These are phyloP conservation scores for Arizona elegans DNA, from an alignment of 2,113 vertebrate genomes.

Conservation along the genomic window DNA sequence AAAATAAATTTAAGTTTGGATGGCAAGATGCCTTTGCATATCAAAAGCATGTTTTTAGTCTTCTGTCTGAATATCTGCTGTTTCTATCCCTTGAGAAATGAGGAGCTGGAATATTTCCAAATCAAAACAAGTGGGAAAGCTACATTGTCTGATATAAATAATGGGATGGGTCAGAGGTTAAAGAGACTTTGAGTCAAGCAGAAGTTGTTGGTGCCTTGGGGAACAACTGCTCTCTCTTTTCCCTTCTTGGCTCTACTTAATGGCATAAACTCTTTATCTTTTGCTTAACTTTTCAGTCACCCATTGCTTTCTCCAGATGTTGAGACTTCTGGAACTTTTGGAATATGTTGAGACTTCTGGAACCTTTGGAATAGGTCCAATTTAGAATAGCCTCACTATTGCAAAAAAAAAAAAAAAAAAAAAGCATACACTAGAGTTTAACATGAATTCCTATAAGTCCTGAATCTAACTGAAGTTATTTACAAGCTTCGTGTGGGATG, in stretches of 20 bases:
- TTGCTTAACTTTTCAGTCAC: conserved; percentile 7
- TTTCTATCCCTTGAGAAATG: conserved; percentile 11
- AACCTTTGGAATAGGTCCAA: background rate
- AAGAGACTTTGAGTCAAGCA: conserved; percentile 15
- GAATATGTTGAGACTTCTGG: background rate
- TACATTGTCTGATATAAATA: conserved; percentile 37
- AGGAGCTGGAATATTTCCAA: background rate
- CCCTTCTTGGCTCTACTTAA: background rate
- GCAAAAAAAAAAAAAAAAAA: background rate
- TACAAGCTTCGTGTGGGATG: conserved; percentile 23
- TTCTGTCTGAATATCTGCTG: background rate
- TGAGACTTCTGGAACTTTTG: background rate
- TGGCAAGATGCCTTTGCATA: background rate
- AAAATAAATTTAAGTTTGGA: background rate
- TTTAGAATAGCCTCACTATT: background rate
- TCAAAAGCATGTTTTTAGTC: background rate
- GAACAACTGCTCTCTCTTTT: background rate
- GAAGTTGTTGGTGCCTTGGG: background rate
- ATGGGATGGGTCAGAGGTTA: conserved; percentile 31
- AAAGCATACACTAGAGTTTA: conserved; percentile 7
- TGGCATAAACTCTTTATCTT: background rate
- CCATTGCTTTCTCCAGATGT: conserved; percentile 25
- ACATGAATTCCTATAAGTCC: background rate
- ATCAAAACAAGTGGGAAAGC: conserved; percentile 38
- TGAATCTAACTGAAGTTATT: background rate